Conservation (phyloP, 2,888 invertebrate genomes). For the Melinaea menophilus region DNA sequence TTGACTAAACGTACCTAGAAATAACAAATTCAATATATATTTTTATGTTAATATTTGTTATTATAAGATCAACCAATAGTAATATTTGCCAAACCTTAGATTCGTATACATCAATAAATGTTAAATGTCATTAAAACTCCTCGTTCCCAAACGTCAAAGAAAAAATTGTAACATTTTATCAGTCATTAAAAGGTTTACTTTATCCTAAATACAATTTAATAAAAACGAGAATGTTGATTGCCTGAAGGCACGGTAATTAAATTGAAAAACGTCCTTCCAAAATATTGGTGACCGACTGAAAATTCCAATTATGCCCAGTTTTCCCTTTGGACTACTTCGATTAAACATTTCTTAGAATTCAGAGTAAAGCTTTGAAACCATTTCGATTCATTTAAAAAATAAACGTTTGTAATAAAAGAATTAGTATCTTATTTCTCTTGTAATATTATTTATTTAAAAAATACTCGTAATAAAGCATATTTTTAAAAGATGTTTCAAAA, state of each 20-base stretch:
- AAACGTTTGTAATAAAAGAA: slow-evolving; percentile 17
- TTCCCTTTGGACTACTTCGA: slow-evolving; percentile 28
- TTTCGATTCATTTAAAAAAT: slow-evolving; percentile 24
- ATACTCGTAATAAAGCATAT: no score
- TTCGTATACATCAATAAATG: no score
- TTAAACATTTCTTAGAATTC: slow-evolving; percentile 29
- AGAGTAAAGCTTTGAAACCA: slow-evolving; percentile 23
- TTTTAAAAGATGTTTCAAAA: neutral
- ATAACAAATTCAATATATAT: no score
- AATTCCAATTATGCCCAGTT: slow-evolving; percentile 31
- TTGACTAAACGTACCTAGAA: no score
- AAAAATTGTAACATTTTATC: neutral
- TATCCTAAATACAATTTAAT: slow-evolving; percentile 6
- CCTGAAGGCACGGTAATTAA: slow-evolving; percentile 23
- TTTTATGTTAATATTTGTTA: no score
- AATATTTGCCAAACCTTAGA: no score
- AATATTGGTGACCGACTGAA: slow-evolving; percentile 29
- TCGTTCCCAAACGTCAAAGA: neutral
- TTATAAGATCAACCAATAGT: no score
- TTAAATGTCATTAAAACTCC: no score
- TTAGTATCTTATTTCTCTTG: slow-evolving; percentile 15
- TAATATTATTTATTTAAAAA: slow-evolving; percentile 10
- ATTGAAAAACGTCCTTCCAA: slow-evolving; percentile 25
- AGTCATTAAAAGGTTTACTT: slow-evolving; percentile 2
- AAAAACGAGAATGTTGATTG: slow-evolving; percentile 19